Evolutionary conservation across 1,140 invertebrate species (phyloP).

Genomic region (Nasonia vitripennis): DNA sequence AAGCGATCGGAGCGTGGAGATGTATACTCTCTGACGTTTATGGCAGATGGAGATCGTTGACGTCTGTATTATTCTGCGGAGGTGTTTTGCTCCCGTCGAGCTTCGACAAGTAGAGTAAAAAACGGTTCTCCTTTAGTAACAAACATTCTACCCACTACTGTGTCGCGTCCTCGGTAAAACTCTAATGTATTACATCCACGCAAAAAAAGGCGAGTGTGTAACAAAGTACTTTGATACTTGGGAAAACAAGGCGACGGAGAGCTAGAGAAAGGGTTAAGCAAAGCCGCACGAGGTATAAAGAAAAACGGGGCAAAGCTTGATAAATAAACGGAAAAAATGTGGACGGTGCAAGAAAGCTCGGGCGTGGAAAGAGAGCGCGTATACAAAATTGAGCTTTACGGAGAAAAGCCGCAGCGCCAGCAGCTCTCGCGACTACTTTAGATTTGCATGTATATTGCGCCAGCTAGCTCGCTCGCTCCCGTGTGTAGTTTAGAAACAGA

Average conservation of each 20-base stretch:
- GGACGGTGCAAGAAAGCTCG: not conserved
- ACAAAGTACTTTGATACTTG: not conserved
- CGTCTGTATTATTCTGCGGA: not conserved
- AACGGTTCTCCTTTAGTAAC: too few species aligned
- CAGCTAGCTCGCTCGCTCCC: not conserved
- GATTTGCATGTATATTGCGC: constrained; percentile 60
- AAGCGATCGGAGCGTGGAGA: not conserved
- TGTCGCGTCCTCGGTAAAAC: too few species aligned
- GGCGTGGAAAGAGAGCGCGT: not conserved
- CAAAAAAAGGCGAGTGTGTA: not conserved
- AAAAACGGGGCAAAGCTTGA: constrained; percentile 4
- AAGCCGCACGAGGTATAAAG: not conserved
- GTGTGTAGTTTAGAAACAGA: constrained; percentile 30
- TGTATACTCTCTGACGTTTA: not conserved
- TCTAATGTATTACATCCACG: too few species aligned
- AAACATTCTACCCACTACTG: too few species aligned
- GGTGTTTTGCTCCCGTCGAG: not conserved
- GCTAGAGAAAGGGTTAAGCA: not conserved
- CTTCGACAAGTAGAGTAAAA: too few species aligned
- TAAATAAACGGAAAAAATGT: constrained; percentile 16
- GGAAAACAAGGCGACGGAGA: not conserved
- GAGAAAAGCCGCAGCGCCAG: not conserved
- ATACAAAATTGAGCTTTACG: constrained; percentile 42
- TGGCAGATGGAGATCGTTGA: not conserved
- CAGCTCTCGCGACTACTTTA: constrained; percentile 23